Evolutionary conservation across 53 echinoderm and acorn worm species (phyloP).

Genomic region (Antedon mediterranea): DNA sequence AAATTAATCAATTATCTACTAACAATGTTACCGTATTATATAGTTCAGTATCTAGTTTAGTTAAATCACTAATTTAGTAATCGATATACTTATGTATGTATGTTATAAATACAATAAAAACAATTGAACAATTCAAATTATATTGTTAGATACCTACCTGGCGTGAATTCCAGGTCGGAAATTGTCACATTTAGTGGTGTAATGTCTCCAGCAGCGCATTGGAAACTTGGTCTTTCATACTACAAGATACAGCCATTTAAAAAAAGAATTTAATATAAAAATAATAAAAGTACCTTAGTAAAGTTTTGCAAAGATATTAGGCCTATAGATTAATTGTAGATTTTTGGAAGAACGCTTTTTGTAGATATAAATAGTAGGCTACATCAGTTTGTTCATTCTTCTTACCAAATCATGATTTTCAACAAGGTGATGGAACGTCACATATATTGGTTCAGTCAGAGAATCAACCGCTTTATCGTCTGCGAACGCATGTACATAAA

Average conservation of each 20-base stretch:
- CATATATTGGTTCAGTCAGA: constrained; percentile 24
- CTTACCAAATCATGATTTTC: not conserved
- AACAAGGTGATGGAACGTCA: constrained; percentile 31
- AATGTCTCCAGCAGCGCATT: not conserved
- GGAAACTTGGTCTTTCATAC: not conserved
- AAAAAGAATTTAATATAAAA: too few relatives aligned
- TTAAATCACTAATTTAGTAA: too few relatives aligned
- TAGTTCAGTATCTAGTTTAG: too few relatives aligned
- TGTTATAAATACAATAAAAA: too few relatives aligned
- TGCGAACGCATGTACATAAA: constrained; percentile 27
- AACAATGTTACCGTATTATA: too few relatives aligned
- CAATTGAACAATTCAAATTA: too few relatives aligned
- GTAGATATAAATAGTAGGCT: not conserved
- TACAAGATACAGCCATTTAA: too few relatives aligned
- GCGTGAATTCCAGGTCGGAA: not conserved
- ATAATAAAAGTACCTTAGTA: too few relatives aligned
- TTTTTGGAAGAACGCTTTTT: not conserved
- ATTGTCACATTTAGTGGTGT: not conserved
- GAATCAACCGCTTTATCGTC: constrained; percentile 25
- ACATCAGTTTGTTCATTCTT: not conserved
- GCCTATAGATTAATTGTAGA: too few relatives aligned
- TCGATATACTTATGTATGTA: too few relatives aligned
- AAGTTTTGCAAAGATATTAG: too few relatives aligned
- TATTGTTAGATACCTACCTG: not conserved
- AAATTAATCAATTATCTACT: too few relatives aligned